Evolutionary conservation across 2,113 vertebrate species (phyloP), one percentile per base, ranked within the genome.

Genomic region (Spizaetus ornatus): DNA sequence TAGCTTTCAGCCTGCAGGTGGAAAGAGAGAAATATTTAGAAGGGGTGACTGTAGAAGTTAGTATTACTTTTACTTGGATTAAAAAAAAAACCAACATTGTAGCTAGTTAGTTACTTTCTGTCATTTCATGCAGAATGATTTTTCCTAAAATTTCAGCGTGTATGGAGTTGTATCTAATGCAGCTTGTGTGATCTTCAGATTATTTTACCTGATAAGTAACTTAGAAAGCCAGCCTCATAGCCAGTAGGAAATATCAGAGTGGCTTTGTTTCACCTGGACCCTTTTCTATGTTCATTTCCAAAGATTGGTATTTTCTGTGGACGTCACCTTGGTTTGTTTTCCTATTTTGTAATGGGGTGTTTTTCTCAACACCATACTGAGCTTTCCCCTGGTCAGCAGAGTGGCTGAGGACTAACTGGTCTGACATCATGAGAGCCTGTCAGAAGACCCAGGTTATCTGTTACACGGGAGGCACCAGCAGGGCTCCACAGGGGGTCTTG

Each of bases 211-310:
- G 50, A 2, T 9, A 7, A 13, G 16, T 26, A 17, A 29, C 6
- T 1, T 1, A 4, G n/a, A 8, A 19, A 9, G 14, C 8, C 66
- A 6, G 14, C 9, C 31, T 31, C 4, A 1, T 3, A 11, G n/a
- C 43, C 21, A 3, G 8, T 3, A 11, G 43, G 38, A 32, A 21
- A 3, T 23, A 13, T 4, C 32, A 11, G 45, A 16, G 31, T 59
- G 50, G 17, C 36, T 43, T 38, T 6, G 32, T 23, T 77, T 50
- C n/a, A 20, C 18, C 27, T 36, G 36, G 22, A 16, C 21, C 32
- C 14, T 59, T 17, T 21, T 15, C 23, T 19, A 0, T 23, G 16
- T 31, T 47, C 14, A 1, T 82, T 52, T 50, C 38, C n/a, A n/a
- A 26, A n/a, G 31, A 53, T 14, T 3, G 3, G 12, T 45, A 4